Base-by-base conservation (phyloP, 2,797 vertebrate genomes). In the Myotis vivesi region DNA sequence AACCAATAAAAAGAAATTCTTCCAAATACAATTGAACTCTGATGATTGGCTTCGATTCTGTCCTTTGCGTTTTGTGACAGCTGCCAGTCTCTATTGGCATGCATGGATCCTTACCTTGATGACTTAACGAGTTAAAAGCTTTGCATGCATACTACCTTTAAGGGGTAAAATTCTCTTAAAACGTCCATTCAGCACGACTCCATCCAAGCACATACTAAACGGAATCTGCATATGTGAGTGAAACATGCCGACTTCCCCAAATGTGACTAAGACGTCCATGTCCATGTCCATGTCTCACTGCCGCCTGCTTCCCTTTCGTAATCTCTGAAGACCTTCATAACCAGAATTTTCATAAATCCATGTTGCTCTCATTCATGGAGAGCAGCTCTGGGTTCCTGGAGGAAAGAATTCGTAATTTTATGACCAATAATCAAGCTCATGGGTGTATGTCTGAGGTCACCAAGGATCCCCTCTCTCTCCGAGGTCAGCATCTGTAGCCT, bases 31-130 rank as follows among this genome's bases (percentile, higher is more conserved):
- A 49, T 33, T 86, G 62, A 30, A 71, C 71, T 93, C 8, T 72
- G 57, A 68, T 41, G 41, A 38, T 46, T 59, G 49, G 46, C 10
- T 91, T 86, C 20, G 23, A 80, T 64, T 64, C 62, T 68, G 8
- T 46, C 49, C 44, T 93, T 71, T 77, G 28, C 69, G 22, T 93
- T 64, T 94, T 81, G n/a, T 71, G 92, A 85, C n/a, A 95, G 55
- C 80, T 94, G 79, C 8, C 77, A 51, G 49, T 93, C 66, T 51
- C 71, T 87, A 57, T 7, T 44, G 28, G 8, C 15, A 8, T 19
- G 20, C 25, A 53, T 51, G 46, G 36, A n/a, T 33, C 3, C 38
- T 38, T 87, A 57, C 57, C 75, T 89, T 11, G 41, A 92, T 64
- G 28, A 87, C 5, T 73, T 81, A 19, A 44, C 20, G 33, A 72